Evolutionary conservation across 2,113 vertebrate genomes (phyloP).

Genomic region (Lota lota): DNA sequence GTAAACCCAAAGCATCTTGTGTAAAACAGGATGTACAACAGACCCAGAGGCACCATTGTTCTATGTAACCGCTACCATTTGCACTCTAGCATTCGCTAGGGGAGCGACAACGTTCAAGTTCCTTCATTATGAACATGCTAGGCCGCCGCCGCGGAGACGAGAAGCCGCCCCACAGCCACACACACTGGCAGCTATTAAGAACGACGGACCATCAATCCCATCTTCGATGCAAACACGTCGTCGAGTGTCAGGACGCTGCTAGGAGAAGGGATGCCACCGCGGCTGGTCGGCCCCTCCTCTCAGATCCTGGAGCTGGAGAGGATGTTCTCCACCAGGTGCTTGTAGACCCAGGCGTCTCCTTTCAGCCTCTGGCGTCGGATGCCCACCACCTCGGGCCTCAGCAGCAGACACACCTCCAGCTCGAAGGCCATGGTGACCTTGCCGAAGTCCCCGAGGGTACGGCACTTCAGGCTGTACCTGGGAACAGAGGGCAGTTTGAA

Average conservation of each 20-base stretch:
- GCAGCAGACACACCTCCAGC: slow-evolving; percentile 89
- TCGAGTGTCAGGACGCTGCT: too few relatives aligned
- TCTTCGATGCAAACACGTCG: too few relatives aligned
- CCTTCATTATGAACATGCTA: too few relatives aligned
- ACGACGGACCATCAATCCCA: too few relatives aligned
- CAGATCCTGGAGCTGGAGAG: slow-evolving; percentile 81
- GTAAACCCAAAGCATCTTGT: slow-evolving; percentile 21
- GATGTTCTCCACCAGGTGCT: slow-evolving; percentile 90
- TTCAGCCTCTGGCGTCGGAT: slow-evolving; percentile 87
- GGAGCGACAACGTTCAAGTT: too few relatives aligned
- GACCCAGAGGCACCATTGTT: not conserved
- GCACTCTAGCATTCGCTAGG: too few relatives aligned
- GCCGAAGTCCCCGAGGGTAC: slow-evolving; percentile 83
- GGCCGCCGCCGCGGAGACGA: too few relatives aligned
- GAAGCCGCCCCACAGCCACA: too few relatives aligned
- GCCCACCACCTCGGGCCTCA: slow-evolving; percentile 79
- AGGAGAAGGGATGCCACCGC: not conserved
- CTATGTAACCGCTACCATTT: not conserved
- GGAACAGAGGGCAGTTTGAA: not conserved
- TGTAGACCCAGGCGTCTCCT: slow-evolving; percentile 96
- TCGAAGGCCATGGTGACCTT: slow-evolving; percentile 91
- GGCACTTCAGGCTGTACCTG: slow-evolving; percentile 91
- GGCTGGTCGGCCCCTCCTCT: not conserved
- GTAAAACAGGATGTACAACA: slow-evolving; percentile 19
- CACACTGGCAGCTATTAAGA: too few relatives aligned